Evolutionary conservation across 53 echinoderm and acorn worm genomes (phyloP), one percentile per base, ranked within the genome.

Genomic region (Echinometra lucunter): DNA sequence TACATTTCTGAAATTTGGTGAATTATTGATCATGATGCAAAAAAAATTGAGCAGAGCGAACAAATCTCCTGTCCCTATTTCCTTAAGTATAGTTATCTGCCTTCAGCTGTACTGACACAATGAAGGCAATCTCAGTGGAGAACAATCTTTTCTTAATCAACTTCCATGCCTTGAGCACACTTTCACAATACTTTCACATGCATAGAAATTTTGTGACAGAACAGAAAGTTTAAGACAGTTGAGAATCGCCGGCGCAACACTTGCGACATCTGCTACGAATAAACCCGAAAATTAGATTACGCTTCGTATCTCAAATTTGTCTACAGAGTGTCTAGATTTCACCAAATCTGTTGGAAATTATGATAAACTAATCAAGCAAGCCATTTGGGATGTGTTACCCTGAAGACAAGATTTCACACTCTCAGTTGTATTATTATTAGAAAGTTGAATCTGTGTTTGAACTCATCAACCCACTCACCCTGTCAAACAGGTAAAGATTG

Each of bases 301-400:
- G 28, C 27, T 85, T 85, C 85, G 27, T 85, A 85, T 85, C 85
- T 85, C 45, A 85, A 85, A 85, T 49, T 85, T 85, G 85, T 85
- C 85, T 85, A 85, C 85, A 47, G 53, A 49, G 85, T 85, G 85
- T 85, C 49, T 27, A 49, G 49, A 85, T 85, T 49, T 85, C 28
- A 16, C 85, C 85, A 0, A 49, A 85, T 49, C 85, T 53, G 85
- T 85, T 85, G 85, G 49, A 85, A 85, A 85, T 85, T 85, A 85
- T 85, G 5, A 49, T 47, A 85, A 85, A 85, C 85, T 85, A 85
- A 85, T 85, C 85, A 85, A 85, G 85, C 49, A 53, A 45, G 85
- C 49, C 85, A 49, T 47, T 49, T 47, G 85, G 85, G 85, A 45
- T n/a, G n/a, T 85, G 85, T 28, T 49, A 45, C 47, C 85, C 85